phyloP scores from a whole-genome alignment of 2,113 vertebrate species.

The Emydura subglobosa region DNA sequence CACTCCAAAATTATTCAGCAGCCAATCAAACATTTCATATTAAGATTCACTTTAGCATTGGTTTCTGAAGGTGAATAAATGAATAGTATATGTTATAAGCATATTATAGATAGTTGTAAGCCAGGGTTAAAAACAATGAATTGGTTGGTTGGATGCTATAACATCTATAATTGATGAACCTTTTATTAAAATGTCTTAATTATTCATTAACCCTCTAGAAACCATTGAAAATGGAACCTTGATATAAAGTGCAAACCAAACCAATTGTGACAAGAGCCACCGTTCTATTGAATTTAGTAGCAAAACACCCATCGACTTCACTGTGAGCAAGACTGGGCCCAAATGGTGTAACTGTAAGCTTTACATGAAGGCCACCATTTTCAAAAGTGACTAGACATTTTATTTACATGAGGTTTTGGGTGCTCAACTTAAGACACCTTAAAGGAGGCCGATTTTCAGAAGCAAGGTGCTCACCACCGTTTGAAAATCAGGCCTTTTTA shows the following conservation, averaged over 20 bases:
- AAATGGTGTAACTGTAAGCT: not conserved
- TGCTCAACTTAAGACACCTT: not conserved
- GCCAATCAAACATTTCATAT: not conserved
- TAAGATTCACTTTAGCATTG: not conserved
- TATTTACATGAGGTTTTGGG: not conserved
- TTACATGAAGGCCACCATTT: fast-evolving
- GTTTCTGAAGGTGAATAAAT: fast-evolving
- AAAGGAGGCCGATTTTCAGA: not conserved
- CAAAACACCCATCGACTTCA: not conserved
- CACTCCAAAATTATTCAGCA: not conserved
- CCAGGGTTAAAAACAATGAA: not conserved
- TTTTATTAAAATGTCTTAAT: not conserved
- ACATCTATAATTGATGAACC: not conserved
- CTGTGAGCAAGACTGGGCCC: not conserved
- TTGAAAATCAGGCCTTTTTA: not conserved
- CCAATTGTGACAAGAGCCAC: not conserved
- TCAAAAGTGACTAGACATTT: not conserved
- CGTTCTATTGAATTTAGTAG: not conserved
- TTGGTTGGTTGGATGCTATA: not conserved
- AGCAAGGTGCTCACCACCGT: not conserved
- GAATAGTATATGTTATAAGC: fast-evolving
- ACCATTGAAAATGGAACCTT: not conserved
- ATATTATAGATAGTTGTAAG: not conserved
- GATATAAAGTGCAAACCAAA: not conserved
- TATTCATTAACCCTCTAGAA: not conserved